Conservation (phyloP, 2,888 invertebrate genomes). For the Patella ulyssiponensis region DNA sequence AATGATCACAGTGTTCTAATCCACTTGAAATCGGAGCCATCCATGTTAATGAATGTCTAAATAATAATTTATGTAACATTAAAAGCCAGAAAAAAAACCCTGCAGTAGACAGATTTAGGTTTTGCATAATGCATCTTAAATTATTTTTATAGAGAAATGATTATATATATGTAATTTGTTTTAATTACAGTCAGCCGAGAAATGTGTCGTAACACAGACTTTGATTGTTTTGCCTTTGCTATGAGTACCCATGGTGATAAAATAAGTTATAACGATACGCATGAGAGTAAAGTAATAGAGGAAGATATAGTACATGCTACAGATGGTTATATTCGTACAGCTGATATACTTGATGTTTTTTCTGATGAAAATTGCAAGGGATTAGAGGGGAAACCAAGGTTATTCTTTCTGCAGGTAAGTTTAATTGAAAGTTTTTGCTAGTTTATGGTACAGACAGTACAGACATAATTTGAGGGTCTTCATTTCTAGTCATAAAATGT, state of each 20-base stretch:
- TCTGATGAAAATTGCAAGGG: slow-evolving; percentile 81
- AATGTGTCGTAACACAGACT: slow-evolving; percentile 77
- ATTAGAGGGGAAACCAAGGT: slow-evolving; percentile 87
- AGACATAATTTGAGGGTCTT: no score
- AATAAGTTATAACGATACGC: slow-evolving; percentile 87
- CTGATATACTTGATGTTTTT: slow-evolving; percentile 76
- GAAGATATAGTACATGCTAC: slow-evolving; percentile 47
- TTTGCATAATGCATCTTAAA: no score
- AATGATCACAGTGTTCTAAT: no score
- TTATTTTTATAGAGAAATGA: not conserved
- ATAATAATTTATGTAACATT: no score
- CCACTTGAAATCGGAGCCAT: no score
- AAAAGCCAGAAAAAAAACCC: no score
- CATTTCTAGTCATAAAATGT: no score
- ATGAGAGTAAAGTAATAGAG: slow-evolving; percentile 81
- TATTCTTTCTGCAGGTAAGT: slow-evolving; percentile 80
- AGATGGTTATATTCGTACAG: slow-evolving; percentile 41
- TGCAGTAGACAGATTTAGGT: no score
- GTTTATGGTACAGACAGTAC: no score
- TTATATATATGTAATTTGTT: slow-evolving; percentile 12
- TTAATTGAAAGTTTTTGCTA: not conserved
- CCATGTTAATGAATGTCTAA: no score
- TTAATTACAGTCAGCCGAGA: not conserved
- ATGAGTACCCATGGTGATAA: slow-evolving; percentile 91
- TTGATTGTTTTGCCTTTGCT: slow-evolving; percentile 86